Conservation (phyloP, 2,113 vertebrate genomes). For the Mesocricetus auratus region DNA sequence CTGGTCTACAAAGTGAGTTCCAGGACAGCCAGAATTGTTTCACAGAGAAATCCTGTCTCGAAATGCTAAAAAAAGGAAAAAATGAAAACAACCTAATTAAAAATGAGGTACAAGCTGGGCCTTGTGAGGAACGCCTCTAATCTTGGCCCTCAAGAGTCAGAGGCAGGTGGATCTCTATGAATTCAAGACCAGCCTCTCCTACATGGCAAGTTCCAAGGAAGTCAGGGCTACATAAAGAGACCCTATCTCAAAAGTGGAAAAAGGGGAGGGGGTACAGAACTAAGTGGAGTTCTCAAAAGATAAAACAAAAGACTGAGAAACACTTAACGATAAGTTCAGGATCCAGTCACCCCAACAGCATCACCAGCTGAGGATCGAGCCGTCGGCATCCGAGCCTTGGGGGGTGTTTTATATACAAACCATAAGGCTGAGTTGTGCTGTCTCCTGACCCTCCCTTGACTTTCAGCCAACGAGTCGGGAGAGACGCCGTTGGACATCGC, state of each 20-base stretch:
- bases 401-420: neutral
- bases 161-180: neutral
- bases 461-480: slow-evolving; percentile 94
- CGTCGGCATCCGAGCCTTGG: rapidly evolving
- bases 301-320: neutral
- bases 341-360: neutral
- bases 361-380: neutral
- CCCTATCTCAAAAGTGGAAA: neutral
- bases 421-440: neutral
- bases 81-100: neutral
- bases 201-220: neutral
- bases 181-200: neutral
- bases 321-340: neutral
- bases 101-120: neutral
- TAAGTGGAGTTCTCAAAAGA: neutral
- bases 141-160: neutral
- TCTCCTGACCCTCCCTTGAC: slow-evolving; percentile 68
- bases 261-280: neutral
- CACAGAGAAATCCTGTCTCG: too few relatives aligned
- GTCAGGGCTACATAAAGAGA: neutral
- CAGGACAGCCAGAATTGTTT: too few relatives aligned
- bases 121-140: neutral
- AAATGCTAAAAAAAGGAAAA: too few relatives aligned
- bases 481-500: slow-evolving; percentile 95
- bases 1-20: too few relatives aligned